Base-by-base conservation (phyloP, 23 tunicate species). In the Phallusia fumigata region DNA sequence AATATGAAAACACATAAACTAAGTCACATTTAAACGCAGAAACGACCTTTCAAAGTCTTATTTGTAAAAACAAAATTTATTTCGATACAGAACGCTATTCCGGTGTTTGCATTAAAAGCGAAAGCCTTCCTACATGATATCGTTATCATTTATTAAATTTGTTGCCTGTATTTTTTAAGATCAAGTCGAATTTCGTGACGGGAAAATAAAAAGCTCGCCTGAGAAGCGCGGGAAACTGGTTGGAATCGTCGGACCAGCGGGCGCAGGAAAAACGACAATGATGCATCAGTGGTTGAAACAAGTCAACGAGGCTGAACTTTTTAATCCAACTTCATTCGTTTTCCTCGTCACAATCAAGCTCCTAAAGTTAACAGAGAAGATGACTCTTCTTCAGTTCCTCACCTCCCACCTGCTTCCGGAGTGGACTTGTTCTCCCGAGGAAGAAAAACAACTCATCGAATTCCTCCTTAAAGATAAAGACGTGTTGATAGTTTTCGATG, bases 211-310 rank as follows among this genome's bases (percentile, higher is more conserved):
- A n/a, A n/a, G n/a, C 47, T 5, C 10, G 47, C 10, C 47, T 3
- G 47, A 40, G 16, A 58, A 58, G 13, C 69, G 69, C 28, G 26
- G 26, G 28, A 58, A 24, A 22, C 3, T 24, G 16, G 69, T 58
- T 5, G 69, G 69, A 58, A 58, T 58, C 13, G 16, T 58, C 69
- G 69, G 69, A 58, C 5, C 69, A 58, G 69, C 69, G 69, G 69
- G 69, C 8, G 28, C 28, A 21, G 69, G 69, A 58, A 58, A 58
- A 58, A 58, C 69, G 16, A 58, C 69, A 21, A 1, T 58, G 69
- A 24, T 24, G 5, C 28, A 58, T 3, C 26, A 21, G 3, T 58
- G 26, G 28, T 6, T 58, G 69, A 58, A 24, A 58, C 8, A 13
- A 13, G 3, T 24, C 69, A 58, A 21, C 28, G 13, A 58, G 3